phyloP scores from a whole-genome alignment of 2,888 invertebrate genomes.

The Pseudeuparius sepicola region DNA sequence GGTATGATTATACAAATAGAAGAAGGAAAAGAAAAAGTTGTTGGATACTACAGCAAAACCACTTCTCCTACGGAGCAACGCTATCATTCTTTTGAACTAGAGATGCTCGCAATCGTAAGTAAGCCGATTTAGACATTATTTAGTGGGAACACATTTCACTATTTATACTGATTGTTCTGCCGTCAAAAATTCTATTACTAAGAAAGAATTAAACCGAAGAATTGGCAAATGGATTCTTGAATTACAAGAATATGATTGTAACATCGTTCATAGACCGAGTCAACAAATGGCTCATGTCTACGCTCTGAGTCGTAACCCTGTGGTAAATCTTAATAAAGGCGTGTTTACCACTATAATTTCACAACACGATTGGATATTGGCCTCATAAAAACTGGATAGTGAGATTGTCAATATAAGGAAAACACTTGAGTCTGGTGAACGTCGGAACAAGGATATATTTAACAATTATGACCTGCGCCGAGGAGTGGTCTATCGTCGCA shows the following conservation, averaged over 20 bases:
- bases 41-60: conserved; percentile 8
- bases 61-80: conserved; percentile 1
- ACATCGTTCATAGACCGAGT: not conserved
- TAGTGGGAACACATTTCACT: no score
- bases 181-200: no score
- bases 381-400: not conserved
- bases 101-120: no score
- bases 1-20: conserved; percentile 3
- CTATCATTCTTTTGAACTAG: not conserved
- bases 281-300: no score
- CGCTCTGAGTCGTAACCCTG: no score
- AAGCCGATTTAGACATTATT: no score
- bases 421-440: not conserved
- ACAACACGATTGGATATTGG: conserved; percentile 3
- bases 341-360: not conserved
- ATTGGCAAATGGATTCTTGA: conserved; percentile 6
- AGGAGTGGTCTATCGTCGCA: no score
- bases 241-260: conserved; percentile 4
- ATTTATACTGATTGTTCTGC: no score
- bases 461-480: no score
- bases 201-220: conserved; percentile 1
- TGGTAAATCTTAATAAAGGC: no score
- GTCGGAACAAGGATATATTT: not conserved
- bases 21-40: not conserved
- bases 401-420: conserved; percentile 1